Evolutionary conservation across 2,888 invertebrate genomes (phyloP).

Genomic region (Theretra japonica): DNA sequence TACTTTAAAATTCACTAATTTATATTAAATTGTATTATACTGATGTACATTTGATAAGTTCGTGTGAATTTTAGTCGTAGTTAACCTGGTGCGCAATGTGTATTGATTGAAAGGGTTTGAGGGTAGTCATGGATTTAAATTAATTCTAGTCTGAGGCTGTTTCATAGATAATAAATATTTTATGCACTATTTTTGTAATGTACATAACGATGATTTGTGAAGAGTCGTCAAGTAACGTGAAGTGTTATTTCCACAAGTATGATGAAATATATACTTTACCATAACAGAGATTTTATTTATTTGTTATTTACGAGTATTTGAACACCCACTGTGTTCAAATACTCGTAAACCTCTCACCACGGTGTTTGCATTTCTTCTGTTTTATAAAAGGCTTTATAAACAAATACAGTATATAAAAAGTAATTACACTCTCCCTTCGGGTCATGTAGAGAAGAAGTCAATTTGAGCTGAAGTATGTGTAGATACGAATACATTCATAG

Average conservation of each 20-base stretch:
- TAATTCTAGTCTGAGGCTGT: slow-evolving; percentile 11
- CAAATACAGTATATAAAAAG: too few species aligned
- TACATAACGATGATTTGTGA: slow-evolving; percentile 6
- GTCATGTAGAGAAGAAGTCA: too few species aligned
- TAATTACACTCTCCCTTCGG: too few species aligned
- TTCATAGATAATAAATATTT: slow-evolving; percentile 11
- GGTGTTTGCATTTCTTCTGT: too few species aligned
- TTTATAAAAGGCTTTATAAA: too few species aligned
- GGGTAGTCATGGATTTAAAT: neutral
- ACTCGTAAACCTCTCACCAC: too few species aligned
- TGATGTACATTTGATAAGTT: neutral
- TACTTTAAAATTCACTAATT: neutral
- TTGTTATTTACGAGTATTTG: too few species aligned
- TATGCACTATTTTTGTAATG: slow-evolving; percentile 27
- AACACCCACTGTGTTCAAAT: too few species aligned
- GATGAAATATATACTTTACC: neutral
- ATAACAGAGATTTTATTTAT: neutral
- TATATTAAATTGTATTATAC: neutral
- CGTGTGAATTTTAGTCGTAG: neutral
- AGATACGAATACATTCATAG: too few species aligned
- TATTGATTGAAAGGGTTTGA: neutral
- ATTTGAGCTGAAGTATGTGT: too few species aligned
- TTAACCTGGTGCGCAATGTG: neutral
- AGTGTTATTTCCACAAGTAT: slow-evolving; percentile 1
- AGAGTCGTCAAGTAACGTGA: neutral